Evolutionary conservation across 2,797 vertebrate genomes (phyloP).

Genomic region (Siniperca scherzeri): DNA sequence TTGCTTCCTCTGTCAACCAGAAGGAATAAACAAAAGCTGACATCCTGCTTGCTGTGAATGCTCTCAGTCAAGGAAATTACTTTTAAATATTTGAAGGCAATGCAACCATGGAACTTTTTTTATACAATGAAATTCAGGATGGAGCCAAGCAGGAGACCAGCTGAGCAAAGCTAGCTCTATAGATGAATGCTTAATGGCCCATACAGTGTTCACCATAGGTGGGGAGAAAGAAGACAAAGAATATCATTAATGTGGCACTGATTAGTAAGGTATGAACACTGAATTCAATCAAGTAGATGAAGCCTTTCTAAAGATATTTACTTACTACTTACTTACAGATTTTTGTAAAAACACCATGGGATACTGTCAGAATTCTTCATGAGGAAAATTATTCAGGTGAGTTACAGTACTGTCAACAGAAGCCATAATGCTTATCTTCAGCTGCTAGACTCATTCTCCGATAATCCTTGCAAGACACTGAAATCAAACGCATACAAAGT

Average conservation of each 20-base stretch:
- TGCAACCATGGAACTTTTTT: constrained; percentile 11
- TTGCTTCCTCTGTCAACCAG: constrained; percentile 29
- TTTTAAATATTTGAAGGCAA: constrained; percentile 67
- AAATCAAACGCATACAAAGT: not conserved
- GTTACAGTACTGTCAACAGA: not conserved
- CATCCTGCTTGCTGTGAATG: constrained; percentile 49
- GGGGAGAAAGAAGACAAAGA: constrained; percentile 31
- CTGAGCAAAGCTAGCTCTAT: constrained; percentile 38
- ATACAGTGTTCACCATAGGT: constrained; percentile 27
- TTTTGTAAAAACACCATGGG: not conserved
- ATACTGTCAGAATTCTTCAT: not conserved
- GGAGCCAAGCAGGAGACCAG: constrained; percentile 27
- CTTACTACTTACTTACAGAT: not conserved
- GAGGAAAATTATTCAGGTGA: not conserved
- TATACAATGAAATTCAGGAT: constrained; percentile 23
- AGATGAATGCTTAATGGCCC: constrained; percentile 62
- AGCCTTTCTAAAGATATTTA: not conserved
- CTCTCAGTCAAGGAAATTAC: constrained; percentile 57
- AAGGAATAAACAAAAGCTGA: constrained; percentile 56
- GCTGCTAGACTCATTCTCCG: not conserved
- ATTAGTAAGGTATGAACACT: constrained; percentile 4
- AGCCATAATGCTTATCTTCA: not conserved
- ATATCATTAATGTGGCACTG: not conserved
- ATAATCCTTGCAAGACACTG: not conserved
- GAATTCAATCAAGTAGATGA: not conserved